These are phyloP conservation scores for Dicaeum eximium DNA, from an alignment of 2,113 vertebrate species.

Conservation along the genomic window DNA sequence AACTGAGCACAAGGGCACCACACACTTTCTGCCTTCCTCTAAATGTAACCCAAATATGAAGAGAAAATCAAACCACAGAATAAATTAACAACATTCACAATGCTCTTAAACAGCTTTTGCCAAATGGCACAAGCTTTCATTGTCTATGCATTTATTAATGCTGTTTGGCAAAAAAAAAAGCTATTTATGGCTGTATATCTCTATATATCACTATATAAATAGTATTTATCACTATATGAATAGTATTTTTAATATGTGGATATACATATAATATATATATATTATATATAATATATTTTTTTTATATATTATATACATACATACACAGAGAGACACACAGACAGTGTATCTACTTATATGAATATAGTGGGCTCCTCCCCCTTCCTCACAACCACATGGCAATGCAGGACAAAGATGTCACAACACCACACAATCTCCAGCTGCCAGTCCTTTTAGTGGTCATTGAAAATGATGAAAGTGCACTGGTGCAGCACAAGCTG, in stretches of 20 bases:
- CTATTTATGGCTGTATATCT: background rate
- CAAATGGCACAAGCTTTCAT: background rate
- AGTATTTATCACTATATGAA: background rate
- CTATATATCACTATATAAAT: background rate
- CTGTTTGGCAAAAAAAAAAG: background rate
- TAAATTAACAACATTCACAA: background rate
- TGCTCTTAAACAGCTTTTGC: background rate
- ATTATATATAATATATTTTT: background rate
- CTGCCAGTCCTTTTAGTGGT: background rate
- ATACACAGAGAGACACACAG: background rate
- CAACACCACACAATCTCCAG: background rate
- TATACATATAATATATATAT: background rate
- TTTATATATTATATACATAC: too few relatives aligned
- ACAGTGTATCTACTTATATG: background rate
- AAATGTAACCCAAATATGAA: background rate
- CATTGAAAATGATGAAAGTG: background rate
- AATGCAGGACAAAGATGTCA: background rate
- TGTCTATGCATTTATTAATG: background rate
- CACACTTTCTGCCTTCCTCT: background rate
- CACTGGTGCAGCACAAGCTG: background rate
- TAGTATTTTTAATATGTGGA: background rate
- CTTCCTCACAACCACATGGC: background rate
- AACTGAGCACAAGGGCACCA: background rate
- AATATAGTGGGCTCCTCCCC: background rate
- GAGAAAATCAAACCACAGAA: background rate